Evolutionary conservation across 2,797 vertebrate genomes (phyloP).

Genomic region (Apogon hyalosoma): DNA sequence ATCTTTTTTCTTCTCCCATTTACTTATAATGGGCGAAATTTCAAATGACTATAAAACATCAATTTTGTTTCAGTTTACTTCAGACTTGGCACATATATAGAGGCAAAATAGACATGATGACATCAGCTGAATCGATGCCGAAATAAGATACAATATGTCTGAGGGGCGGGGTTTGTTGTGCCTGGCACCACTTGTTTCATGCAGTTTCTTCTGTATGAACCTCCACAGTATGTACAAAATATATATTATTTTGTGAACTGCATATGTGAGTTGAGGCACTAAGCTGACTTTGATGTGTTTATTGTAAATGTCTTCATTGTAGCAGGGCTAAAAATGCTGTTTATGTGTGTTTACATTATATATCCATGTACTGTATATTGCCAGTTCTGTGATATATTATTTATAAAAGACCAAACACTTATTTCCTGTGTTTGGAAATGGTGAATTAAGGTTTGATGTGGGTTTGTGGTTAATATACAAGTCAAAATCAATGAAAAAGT

Average conservation of each 20-base stretch:
- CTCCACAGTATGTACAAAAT: neutral
- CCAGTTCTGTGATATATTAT: neutral
- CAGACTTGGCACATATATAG: too few species aligned
- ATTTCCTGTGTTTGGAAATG: neutral
- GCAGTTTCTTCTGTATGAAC: too few species aligned
- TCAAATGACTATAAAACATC: too few species aligned
- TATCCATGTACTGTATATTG: conserved; percentile 20
- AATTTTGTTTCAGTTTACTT: too few species aligned
- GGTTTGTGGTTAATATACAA: conserved; percentile 3
- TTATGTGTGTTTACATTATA: conserved; percentile 5
- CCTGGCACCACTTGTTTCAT: neutral
- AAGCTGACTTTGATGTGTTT: conserved; percentile 1
- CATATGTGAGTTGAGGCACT: neutral
- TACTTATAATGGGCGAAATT: too few species aligned
- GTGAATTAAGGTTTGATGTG: neutral
- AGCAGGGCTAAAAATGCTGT: conserved; percentile 13
- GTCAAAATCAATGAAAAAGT: conserved; percentile 28
- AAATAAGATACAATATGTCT: too few species aligned
- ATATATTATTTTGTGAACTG: neutral
- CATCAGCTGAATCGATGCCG: too few species aligned
- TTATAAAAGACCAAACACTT: neutral
- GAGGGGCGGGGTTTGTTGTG: too few species aligned
- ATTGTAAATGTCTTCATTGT: conserved; percentile 28
- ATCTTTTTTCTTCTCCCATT: too few species aligned
- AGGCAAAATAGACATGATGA: too few species aligned